Conservation (phyloP, 2,797 vertebrate species). For the Pagetopsis macropterus region DNA sequence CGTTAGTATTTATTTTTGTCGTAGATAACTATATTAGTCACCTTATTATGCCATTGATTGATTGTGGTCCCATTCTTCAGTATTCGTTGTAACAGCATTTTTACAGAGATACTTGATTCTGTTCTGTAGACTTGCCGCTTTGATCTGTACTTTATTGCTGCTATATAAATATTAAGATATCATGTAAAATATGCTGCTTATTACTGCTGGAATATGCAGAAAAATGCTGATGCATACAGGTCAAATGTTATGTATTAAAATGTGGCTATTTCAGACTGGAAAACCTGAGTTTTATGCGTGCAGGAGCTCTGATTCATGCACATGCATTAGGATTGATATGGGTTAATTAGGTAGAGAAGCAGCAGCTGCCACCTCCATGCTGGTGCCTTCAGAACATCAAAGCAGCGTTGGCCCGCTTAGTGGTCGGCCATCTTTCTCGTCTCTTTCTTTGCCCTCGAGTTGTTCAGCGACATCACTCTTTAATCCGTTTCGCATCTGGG, state of each 20-base stretch:
- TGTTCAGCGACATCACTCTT: slow-evolving; percentile 65
- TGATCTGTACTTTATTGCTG: background rate
- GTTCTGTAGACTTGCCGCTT: too few relatives aligned
- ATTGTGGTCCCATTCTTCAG: too few relatives aligned
- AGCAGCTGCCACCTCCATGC: slow-evolving; percentile 39
- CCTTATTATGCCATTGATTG: too few relatives aligned
- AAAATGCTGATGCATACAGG: background rate
- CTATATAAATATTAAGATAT: background rate
- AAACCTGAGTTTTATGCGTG: background rate
- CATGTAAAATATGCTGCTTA: too few relatives aligned
- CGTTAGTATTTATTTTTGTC: too few relatives aligned
- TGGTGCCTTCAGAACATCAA: slow-evolving; percentile 67
- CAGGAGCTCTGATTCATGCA: slow-evolving; percentile 32
- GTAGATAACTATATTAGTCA: too few relatives aligned
- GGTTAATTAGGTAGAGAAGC: slow-evolving; percentile 66
- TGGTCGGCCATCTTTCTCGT: slow-evolving; percentile 57
- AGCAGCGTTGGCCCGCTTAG: slow-evolving; percentile 48
- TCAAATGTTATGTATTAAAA: background rate
- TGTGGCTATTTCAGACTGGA: background rate
- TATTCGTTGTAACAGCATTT: too few relatives aligned
- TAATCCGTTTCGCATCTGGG: slow-evolving; percentile 74
- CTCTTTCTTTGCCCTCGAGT: slow-evolving; percentile 58
- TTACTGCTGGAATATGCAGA: too few relatives aligned
- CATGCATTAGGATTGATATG: slow-evolving; percentile 55
- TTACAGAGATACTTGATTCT: too few relatives aligned